Evolutionary conservation across 2,888 invertebrate species (phyloP), one percentile per base, ranked within the genome.

Genomic region (Lycocerus yunnanus): DNA sequence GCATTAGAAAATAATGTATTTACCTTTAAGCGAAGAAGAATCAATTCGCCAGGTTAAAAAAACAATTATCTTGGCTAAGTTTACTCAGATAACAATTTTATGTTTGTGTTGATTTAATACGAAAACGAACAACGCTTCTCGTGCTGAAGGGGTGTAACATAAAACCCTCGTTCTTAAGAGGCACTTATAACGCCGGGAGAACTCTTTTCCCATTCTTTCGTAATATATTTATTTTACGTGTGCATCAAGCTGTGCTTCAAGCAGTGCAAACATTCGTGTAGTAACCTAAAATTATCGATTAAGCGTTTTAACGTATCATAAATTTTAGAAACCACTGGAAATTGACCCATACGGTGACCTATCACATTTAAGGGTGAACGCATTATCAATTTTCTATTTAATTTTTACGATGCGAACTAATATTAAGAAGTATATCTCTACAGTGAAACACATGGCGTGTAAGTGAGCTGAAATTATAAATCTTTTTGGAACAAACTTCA

Each of bases 51-150:
- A 43, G 43, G 43, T 43, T 43, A 63, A 61, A 15, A 43, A 43
- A 63, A 18, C 27, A 69, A 69, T 69, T 69, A 63, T 15, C 10
- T n/a, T 2, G 69, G n/a, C 13, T 16, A 16, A 63, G 69, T 69
- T 69, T 69, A 63, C 63, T 63, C n/a, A 18, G 27, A 27, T 63
- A 69, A 69, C 69, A 69, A 43, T 69, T 69, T 63, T 43, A 69
- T 63, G 59, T 27, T 43, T 43, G 43, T 69, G 61, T 69, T 63
- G 63, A 68, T 59, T 18, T 68, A 68, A 68, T 68, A 58, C 21
- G 20, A 63, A 27, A 14, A n/a, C 18, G 43, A 69, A 69, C 61
- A 61, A n/a, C 43, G 8, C n/a, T 43, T 6, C n/a, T 43, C 43
- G 43, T 43, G 43, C 43, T 43, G 27, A 43, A 68, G 68, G 18